A percentile compares a stretch with the other conserved stretches of the same genome.
phyloP scores from a whole-genome alignment of 2,113 vertebrate species.

The Phrynocephalus versicolor region DNA sequence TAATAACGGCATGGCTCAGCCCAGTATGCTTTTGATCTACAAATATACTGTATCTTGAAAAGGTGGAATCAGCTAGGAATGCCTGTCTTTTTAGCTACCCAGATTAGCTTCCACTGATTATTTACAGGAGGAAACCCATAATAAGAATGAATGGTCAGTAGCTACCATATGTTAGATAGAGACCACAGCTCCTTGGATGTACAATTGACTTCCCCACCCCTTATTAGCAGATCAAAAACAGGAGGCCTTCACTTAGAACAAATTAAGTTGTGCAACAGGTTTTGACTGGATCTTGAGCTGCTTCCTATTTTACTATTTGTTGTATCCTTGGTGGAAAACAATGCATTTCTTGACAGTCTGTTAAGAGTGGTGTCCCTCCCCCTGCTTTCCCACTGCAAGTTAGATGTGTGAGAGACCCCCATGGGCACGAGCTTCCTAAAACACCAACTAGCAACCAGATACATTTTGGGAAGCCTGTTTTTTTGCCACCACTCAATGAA shows the following conservation, averaged over 20 bases:
- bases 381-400: not conserved
- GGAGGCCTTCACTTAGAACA: not conserved
- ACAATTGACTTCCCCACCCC: not conserved
- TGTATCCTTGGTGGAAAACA: not conserved
- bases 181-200: not conserved
- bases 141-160: constrained; percentile 43
- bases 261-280: not conserved
- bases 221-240: not conserved
- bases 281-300: not conserved
- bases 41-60: constrained; percentile 54
- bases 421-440: not conserved
- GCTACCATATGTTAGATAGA: constrained; percentile 21
- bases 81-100: constrained; percentile 53
- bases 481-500: not conserved
- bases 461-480: not conserved
- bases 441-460: not conserved
- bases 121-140: constrained; percentile 43
- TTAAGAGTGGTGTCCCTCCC: not conserved
- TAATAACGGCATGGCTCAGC: not conserved
- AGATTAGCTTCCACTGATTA: constrained; percentile 31
- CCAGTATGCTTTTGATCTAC: not conserved
- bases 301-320: not conserved
- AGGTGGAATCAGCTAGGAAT: constrained; percentile 49
- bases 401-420: not conserved
- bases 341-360: not conserved